Percentiles rank a stretch among this genome's conserved stretches.
Conservation (phyloP, 1,140 invertebrate genomes). For the Eubasilissa regina region DNA sequence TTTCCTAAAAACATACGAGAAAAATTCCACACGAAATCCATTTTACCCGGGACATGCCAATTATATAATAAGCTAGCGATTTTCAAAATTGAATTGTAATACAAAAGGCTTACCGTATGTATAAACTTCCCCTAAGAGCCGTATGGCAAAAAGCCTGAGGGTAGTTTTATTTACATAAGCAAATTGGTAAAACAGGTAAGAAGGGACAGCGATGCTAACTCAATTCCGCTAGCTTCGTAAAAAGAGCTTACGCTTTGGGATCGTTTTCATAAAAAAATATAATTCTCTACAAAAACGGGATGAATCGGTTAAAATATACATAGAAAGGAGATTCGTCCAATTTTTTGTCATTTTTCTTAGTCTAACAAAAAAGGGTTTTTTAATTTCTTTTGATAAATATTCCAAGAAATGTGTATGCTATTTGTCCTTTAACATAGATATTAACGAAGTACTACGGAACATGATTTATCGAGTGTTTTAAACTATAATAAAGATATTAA, state of each 20-base stretch:
- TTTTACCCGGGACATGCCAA: background rate
- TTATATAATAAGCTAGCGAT: slow-evolving; percentile 12
- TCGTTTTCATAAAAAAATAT: slow-evolving; percentile 27
- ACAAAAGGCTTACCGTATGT: slow-evolving; percentile 48
- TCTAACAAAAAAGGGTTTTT: background rate
- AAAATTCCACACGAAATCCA: background rate
- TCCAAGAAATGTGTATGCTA: no score
- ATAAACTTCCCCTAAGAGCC: slow-evolving; percentile 41
- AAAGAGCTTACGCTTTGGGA: slow-evolving; percentile 51
- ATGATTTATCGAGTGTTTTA: no score
- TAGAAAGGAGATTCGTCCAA: slow-evolving; percentile 6
- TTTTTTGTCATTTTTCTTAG: no score
- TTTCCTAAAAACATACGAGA: background rate
- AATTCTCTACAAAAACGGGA: slow-evolving; percentile 14
- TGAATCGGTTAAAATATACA: slow-evolving; percentile 11
- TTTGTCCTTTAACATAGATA: no score
- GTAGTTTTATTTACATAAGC: slow-evolving; percentile 61
- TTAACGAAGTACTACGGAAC: no score
- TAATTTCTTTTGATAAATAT: no score
- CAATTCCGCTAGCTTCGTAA: slow-evolving; percentile 51
- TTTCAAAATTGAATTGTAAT: slow-evolving; percentile 58
- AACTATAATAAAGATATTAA: no score
- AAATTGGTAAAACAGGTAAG: slow-evolving; percentile 61
- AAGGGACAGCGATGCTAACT: slow-evolving; percentile 56
- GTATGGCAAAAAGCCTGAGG: slow-evolving; percentile 43